Base-by-base conservation (phyloP, 2,888 invertebrate genomes). In the Drosophila hawaiiensis region DNA sequence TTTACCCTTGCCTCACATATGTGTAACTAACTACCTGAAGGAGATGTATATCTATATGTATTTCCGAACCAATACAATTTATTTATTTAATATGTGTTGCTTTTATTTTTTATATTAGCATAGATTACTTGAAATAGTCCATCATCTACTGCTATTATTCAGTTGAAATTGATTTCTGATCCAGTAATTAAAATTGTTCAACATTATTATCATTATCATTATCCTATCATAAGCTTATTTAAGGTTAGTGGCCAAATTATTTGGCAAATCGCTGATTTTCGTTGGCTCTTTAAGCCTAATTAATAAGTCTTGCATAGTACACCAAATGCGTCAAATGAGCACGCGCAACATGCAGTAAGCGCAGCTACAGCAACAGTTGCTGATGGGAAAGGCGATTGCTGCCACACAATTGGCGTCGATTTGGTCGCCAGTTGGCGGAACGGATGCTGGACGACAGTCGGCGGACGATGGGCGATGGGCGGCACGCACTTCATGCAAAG, bases 351-450 rank as follows among this genome's bases (percentile, higher is more conserved):
- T 39, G 39, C 65, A 55, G 29, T 47, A 37, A 28, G 60, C 60
- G 28, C 54, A 19, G 22, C 66, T 22, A 31, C 61, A 53, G 35
- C 53, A 47, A 35, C 59, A 49, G 47, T 29, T 50, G 62, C 41
- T 59, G 77, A 70, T 78, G 79, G 52, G 62, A 80, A 77, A 80
- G 73, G 73, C 76, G 80, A 76, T 80, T 77, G 77, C 67, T 81
- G 80, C 69, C 73, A 76, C 84, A 82, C 82, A 84, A 84, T 84
- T 84, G 82, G 84, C 84, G 79, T 79, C 82, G 79, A 76, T 82
- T 71, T 80, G 82, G 83, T 50, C 68, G 67, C 76, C 41, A 39
- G 29, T 29, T 29, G 39, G n/a, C 64, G 49, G 52, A 53, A 25
- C 22, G 29, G 62, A 31, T 54, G 41, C 22, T 16, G n/a, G 50